Percentiles rank a stretch among this genome's conserved stretches.
These are phyloP conservation scores for Lutjanus campechanus DNA, from an alignment of 2,797 vertebrate species.

Conservation along the genomic window DNA sequence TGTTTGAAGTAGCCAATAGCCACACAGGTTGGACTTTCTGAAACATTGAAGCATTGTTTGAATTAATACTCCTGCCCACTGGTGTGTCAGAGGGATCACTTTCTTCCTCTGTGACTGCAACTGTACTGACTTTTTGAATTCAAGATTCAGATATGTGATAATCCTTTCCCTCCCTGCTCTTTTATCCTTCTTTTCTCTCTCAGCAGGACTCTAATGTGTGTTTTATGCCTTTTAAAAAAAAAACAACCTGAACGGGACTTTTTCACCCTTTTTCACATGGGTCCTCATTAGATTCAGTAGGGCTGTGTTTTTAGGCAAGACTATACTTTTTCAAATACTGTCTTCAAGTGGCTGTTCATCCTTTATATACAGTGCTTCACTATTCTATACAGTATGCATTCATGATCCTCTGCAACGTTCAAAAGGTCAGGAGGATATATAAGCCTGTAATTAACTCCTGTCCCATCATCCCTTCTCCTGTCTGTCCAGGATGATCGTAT, in stretches of 20 bases:
- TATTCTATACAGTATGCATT: background rate
- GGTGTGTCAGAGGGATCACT: conserved; percentile 52
- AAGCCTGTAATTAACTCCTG: background rate
- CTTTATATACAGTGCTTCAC: background rate
- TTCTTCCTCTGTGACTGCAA: conserved; percentile 59
- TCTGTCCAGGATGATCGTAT: conserved; percentile 94
- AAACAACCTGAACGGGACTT: conserved; percentile 8
- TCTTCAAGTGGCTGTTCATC: background rate
- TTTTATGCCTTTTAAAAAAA: conserved; percentile 28
- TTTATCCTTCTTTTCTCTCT: conserved; percentile 43
- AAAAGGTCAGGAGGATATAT: background rate
- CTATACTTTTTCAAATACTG: background rate
- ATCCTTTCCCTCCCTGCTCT: conserved; percentile 40
- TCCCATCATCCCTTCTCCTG: background rate
- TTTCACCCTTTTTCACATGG: conserved; percentile 22
- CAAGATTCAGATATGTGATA: conserved; percentile 51
- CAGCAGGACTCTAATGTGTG: conserved; percentile 40
- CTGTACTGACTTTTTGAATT: conserved; percentile 44
- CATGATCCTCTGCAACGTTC: background rate
- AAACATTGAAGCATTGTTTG: conserved; percentile 66
- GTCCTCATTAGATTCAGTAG: conserved; percentile 39
- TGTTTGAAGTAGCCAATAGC: conserved; percentile 37
- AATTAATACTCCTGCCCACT: conserved; percentile 42
- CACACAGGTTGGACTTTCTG: conserved; percentile 33
- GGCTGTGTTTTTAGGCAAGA: conserved; percentile 8